Evolutionary conservation across 2,113 vertebrate genomes (phyloP).

Genomic region (Anguilla rostrata): DNA sequence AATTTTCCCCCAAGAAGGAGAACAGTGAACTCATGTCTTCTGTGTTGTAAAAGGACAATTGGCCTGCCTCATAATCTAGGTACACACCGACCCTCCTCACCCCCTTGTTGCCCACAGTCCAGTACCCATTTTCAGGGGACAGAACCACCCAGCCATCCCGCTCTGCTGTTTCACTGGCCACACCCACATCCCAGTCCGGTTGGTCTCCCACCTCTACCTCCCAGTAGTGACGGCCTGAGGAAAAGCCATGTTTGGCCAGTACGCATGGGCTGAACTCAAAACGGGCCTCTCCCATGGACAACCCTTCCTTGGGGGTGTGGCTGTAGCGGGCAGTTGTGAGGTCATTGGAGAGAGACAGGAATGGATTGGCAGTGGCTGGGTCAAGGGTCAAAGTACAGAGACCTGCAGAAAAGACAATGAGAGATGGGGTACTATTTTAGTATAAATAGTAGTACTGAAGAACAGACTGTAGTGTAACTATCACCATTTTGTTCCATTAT

Average conservation of each 20-base stretch:
- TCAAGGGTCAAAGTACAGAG: slow-evolving; percentile 32
- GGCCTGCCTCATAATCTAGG: slow-evolving; percentile 36
- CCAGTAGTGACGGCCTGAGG: slow-evolving; percentile 39
- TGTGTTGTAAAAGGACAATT: slow-evolving; percentile 35
- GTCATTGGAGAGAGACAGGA: slow-evolving; percentile 36
- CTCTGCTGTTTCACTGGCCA: slow-evolving; percentile 17
- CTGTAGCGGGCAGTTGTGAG: slow-evolving; percentile 22
- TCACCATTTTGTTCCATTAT: too few species aligned
- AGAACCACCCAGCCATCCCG: slow-evolving; percentile 34
- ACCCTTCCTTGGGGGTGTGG: slow-evolving; percentile 14
- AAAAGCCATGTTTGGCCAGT: slow-evolving; percentile 23
- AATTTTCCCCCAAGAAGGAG: slow-evolving; percentile 20
- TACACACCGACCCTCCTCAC: slow-evolving; percentile 28
- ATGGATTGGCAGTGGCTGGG: slow-evolving; percentile 28
- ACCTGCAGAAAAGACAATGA: slow-evolving; percentile 1
- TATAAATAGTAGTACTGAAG: not conserved
- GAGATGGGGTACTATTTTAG: not conserved
- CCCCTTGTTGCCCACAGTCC: slow-evolving; percentile 29
- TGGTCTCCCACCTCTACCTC: slow-evolving; percentile 41
- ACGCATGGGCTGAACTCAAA: slow-evolving; percentile 38
- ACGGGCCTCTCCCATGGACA: not conserved
- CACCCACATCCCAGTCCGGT: slow-evolving; percentile 38
- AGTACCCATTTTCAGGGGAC: slow-evolving; percentile 34
- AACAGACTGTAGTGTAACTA: not conserved
- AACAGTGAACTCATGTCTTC: slow-evolving; percentile 30